Conservation (phyloP, 1,140 invertebrate species). For the Drosophila rhopaloa region DNA sequence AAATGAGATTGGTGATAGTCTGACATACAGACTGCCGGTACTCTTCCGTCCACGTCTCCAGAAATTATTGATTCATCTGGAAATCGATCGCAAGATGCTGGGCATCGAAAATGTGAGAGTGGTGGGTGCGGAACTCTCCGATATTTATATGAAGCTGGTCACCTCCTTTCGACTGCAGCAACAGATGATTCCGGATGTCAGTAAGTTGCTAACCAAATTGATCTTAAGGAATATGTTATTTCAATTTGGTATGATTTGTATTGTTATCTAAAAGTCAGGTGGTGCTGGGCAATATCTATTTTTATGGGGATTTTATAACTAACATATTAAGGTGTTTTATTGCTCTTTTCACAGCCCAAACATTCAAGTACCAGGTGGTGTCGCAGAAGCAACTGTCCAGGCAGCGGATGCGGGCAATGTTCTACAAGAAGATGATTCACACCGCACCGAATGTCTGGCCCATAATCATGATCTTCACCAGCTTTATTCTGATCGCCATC, state of each 20-base stretch:
- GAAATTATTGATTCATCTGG: slow-evolving; percentile 69
- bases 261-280: too few relatives aligned
- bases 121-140: slow-evolving; percentile 61
- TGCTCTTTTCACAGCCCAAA: slow-evolving; percentile 48
- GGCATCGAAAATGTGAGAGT: slow-evolving; percentile 71
- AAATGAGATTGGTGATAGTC: slow-evolving; percentile 69
- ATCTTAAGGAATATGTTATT: too few relatives aligned
- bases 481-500: slow-evolving; percentile 60
- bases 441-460: slow-evolving; percentile 73
- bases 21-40: slow-evolving; percentile 54
- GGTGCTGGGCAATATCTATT: too few relatives aligned
- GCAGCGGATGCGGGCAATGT: slow-evolving; percentile 64
- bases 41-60: slow-evolving; percentile 42
- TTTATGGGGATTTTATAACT: too few relatives aligned
- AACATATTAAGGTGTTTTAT: too few relatives aligned
- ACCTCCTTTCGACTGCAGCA: slow-evolving; percentile 62
- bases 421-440: slow-evolving; percentile 75
- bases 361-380: slow-evolving; percentile 62
- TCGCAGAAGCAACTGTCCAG: slow-evolving; percentile 49
- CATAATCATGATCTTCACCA: slow-evolving; percentile 59
- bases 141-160: slow-evolving; percentile 70
- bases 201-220: slow-evolving; percentile 66
- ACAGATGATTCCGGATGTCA: slow-evolving; percentile 68
- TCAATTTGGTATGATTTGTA: too few relatives aligned
- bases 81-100: slow-evolving; percentile 58